phyloP scores from a whole-genome alignment of 2,888 invertebrate species.

The Flabesymbios commensalis region DNA sequence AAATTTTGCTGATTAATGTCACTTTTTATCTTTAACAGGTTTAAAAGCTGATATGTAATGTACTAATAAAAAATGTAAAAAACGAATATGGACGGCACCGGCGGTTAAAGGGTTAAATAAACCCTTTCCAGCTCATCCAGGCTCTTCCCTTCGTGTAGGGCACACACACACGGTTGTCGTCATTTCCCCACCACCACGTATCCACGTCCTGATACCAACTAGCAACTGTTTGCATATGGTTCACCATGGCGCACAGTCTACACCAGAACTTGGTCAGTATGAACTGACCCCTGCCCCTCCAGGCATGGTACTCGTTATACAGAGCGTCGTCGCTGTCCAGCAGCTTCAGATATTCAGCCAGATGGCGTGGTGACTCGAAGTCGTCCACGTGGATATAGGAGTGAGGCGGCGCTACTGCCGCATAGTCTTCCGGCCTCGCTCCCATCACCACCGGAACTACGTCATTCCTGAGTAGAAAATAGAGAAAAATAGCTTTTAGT shows the following conservation, averaged over 20 bases:
- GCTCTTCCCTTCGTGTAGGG: no score
- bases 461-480: slow-evolving; percentile 25
- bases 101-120: no score
- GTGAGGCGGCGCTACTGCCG: slow-evolving; percentile 79
- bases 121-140: no score
- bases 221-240: background rate
- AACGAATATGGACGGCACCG: no score
- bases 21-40: no score
- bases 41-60: no score
- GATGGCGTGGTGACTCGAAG: slow-evolving; percentile 81
- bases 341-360: slow-evolving; percentile 83
- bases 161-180: no score
- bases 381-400: slow-evolving; percentile 96
- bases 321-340: slow-evolving; percentile 85
- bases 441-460: slow-evolving; percentile 36
- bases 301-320: slow-evolving; percentile 92
- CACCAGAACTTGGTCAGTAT: slow-evolving; percentile 95
- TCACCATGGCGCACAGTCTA: slow-evolving; percentile 73
- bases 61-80: no score
- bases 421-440: slow-evolving; percentile 25
- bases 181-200: background rate
- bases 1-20: no score
- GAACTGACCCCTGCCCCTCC: slow-evolving; percentile 88
- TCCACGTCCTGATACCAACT: slow-evolving; percentile 1
- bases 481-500: background rate